Conservation (phyloP, 2,113 vertebrate genomes). For the Scytalopus superciliaris region DNA sequence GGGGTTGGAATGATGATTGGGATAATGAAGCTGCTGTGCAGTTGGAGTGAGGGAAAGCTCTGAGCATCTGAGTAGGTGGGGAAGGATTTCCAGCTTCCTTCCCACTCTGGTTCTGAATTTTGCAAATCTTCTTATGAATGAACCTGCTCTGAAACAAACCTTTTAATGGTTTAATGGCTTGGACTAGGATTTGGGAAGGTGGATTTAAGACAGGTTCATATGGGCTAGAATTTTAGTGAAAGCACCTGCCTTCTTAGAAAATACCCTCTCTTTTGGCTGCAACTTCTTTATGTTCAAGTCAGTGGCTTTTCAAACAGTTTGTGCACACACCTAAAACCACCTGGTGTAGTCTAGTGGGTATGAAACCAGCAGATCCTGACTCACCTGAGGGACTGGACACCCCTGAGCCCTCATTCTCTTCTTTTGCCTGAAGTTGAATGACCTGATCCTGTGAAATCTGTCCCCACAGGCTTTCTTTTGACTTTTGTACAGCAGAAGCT, state of each 20-base stretch:
- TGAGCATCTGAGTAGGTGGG: not conserved
- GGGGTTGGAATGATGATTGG: not conserved
- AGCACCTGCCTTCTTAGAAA: not conserved
- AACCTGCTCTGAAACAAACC: not conserved
- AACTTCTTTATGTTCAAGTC: not conserved
- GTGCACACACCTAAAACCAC: not conserved
- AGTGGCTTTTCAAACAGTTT: not conserved
- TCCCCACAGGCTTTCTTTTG: not conserved
- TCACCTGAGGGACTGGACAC: not conserved
- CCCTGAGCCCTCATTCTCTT: not conserved
- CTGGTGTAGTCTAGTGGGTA: not conserved
- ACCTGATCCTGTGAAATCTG: not conserved
- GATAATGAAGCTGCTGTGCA: not conserved
- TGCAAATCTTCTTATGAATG: not conserved
- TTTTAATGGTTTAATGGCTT: not conserved
- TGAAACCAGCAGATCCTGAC: not conserved
- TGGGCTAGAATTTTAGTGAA: not conserved
- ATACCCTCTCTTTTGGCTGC: not conserved
- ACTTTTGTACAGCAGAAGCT: not conserved
- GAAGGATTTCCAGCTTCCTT: not conserved
- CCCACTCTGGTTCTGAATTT: not conserved
- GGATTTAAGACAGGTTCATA: rapidly evolving
- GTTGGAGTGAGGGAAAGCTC: not conserved
- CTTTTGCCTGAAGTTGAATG: not conserved
- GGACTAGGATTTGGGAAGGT: not conserved